Conservation (phyloP, 2,888 invertebrate genomes). For the Dynastes tityus region DNA sequence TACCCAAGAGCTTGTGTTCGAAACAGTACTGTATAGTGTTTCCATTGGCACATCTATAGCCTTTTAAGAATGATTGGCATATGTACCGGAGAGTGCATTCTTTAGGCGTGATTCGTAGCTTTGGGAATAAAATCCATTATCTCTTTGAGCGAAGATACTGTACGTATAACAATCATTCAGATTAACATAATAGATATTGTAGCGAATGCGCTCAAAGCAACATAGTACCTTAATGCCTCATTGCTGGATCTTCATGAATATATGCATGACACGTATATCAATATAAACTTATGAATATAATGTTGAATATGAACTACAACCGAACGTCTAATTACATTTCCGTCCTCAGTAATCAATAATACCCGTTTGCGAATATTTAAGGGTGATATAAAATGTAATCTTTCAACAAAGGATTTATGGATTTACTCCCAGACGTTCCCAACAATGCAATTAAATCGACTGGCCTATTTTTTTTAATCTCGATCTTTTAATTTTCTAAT, state of each 20-base stretch:
- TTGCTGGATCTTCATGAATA: not conserved
- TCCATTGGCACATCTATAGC: constrained; percentile 12
- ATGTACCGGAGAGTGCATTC: constrained; percentile 27
- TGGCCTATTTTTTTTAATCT: no score
- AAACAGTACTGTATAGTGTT: constrained; percentile 26
- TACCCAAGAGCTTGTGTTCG: constrained; percentile 22
- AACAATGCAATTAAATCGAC: no score
- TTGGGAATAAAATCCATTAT: constrained; percentile 45
- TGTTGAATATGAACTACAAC: not conserved
- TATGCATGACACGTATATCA: not conserved
- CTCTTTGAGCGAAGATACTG: constrained; percentile 1
- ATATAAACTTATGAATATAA: not conserved
- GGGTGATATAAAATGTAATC: no score
- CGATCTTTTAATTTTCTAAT: no score
- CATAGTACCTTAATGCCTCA: not conserved
- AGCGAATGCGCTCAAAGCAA: not conserved
- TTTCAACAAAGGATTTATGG: no score
- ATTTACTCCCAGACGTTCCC: no score
- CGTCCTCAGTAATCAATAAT: no score
- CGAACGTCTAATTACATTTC: not conserved
- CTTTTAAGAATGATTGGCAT: constrained; percentile 42
- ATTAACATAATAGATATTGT: constrained; percentile 14
- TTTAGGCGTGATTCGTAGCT: constrained; percentile 29
- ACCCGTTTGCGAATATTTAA: no score
- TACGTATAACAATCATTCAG: not conserved